Percentiles rank a stretch among this genome's conserved stretches.
Evolutionary conservation across 2,888 invertebrate genomes (phyloP).

Genomic region (Hetaerina titia): DNA sequence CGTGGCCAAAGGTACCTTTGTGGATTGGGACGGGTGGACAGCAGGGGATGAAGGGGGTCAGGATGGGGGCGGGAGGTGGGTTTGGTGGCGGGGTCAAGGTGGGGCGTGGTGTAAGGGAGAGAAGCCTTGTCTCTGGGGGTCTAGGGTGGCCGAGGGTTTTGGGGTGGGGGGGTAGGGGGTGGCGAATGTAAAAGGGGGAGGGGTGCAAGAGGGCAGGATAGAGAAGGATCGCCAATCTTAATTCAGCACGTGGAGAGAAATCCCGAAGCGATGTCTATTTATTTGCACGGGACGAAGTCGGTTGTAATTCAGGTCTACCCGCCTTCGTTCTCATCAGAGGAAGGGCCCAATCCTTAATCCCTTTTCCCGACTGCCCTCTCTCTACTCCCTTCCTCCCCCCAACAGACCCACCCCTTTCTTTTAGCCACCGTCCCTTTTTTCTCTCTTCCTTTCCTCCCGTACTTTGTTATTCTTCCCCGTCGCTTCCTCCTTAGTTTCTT

Average conservation of each 20-base stretch:
- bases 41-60: not conserved
- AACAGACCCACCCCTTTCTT: not conserved
- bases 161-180: not conserved
- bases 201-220: not conserved
- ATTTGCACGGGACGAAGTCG: slow-evolving; percentile 58
- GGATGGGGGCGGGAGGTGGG: not conserved
- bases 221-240: slow-evolving; percentile 53
- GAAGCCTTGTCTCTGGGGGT: not conserved
- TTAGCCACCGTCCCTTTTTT: not conserved
- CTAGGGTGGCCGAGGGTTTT: not conserved
- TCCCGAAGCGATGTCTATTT: slow-evolving; percentile 59
- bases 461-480: too few relatives aligned
- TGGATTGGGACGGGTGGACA: not conserved
- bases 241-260: slow-evolving; percentile 66
- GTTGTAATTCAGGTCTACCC: slow-evolving; percentile 67
- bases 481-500: not conserved
- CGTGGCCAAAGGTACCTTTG: slow-evolving; percentile 34
- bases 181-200: not conserved
- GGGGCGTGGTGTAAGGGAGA: not conserved
- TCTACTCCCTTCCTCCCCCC: not conserved
- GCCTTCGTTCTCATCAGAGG: slow-evolving; percentile 53
- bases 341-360: slow-evolving; percentile 51
- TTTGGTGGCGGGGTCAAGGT: not conserved
- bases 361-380: not conserved
- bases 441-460: not conserved